Evolutionary conservation across 2,797 vertebrate species (phyloP).

Genomic region (Varecia variegata): DNA sequence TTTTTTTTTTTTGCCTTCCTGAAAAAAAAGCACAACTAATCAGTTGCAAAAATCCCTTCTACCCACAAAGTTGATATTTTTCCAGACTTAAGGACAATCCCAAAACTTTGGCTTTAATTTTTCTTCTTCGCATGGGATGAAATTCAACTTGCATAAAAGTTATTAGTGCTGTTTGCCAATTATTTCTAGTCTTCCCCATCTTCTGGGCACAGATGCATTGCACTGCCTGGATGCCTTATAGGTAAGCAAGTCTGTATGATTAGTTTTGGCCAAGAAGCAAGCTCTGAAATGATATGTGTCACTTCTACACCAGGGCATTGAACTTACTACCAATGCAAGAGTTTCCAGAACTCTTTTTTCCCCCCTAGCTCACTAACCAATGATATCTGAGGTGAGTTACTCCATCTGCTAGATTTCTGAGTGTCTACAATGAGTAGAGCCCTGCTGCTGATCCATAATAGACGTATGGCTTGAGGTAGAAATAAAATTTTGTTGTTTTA

Average conservation of each 20-base stretch:
- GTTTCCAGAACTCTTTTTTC: not conserved
- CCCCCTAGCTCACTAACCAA: not conserved
- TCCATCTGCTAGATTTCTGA: not conserved
- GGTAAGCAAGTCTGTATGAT: not conserved
- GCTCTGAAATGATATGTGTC: not conserved
- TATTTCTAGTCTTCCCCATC: not conserved
- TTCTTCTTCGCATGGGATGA: not conserved
- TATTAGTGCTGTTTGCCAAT: not conserved
- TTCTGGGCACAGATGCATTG: not conserved
- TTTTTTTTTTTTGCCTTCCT: not conserved
- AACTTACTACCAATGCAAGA: not conserved
- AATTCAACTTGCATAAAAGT: not conserved
- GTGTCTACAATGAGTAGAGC: not conserved
- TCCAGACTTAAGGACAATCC: constrained; percentile 17
- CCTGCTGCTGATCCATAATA: not conserved
- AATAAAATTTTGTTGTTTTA: constrained; percentile 25
- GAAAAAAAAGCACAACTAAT: not conserved
- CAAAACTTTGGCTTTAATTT: not conserved
- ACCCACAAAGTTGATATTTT: not conserved
- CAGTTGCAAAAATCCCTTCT: not conserved
- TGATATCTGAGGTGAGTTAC: not conserved
- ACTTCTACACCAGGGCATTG: not conserved
- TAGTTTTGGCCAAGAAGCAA: not conserved
- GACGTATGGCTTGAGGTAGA: not conserved
- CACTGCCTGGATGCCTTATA: not conserved